phyloP scores from a whole-genome alignment of 2,113 vertebrate species.

The Noturus placidus region DNA sequence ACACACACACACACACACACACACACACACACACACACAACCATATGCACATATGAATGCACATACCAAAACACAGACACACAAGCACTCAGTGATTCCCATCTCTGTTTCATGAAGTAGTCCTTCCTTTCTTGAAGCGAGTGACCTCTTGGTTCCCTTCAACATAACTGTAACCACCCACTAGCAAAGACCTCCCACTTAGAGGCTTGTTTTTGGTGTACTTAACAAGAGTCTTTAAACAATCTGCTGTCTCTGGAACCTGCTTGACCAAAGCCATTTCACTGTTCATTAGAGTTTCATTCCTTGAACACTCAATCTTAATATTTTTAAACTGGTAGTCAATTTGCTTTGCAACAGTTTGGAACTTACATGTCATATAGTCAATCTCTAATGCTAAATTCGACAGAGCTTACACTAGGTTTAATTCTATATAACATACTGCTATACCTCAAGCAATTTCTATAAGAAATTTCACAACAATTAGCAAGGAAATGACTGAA shows the following conservation, averaged over 20 bases:
- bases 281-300: neutral
- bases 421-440: neutral
- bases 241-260: slow-evolving; percentile 19
- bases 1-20: slow-evolving; percentile 28
- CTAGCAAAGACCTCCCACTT: slow-evolving; percentile 39
- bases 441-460: slow-evolving; percentile 3
- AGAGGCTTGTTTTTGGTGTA: slow-evolving; percentile 20
- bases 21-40: slow-evolving; percentile 26
- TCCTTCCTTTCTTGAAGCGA: slow-evolving; percentile 9
- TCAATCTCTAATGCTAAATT: neutral
- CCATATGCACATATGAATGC: neutral
- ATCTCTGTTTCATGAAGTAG: slow-evolving; percentile 30
- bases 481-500: slow-evolving; percentile 41
- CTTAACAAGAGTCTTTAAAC: neutral
- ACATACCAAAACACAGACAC: slow-evolving; percentile 34
- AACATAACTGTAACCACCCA: slow-evolving; percentile 28
- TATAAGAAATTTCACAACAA: slow-evolving; percentile 15
- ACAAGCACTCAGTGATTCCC: slow-evolving; percentile 59
- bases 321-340: neutral
- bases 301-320: neutral
- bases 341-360: neutral
- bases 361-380: neutral
- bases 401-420: neutral
- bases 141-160: slow-evolving; percentile 32
- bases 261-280: slow-evolving; percentile 11